A percentile compares a stretch with the other conserved stretches of the same genome.
Conservation (phyloP, 2,113 vertebrate genomes). For the Ovibos moschatus region DNA sequence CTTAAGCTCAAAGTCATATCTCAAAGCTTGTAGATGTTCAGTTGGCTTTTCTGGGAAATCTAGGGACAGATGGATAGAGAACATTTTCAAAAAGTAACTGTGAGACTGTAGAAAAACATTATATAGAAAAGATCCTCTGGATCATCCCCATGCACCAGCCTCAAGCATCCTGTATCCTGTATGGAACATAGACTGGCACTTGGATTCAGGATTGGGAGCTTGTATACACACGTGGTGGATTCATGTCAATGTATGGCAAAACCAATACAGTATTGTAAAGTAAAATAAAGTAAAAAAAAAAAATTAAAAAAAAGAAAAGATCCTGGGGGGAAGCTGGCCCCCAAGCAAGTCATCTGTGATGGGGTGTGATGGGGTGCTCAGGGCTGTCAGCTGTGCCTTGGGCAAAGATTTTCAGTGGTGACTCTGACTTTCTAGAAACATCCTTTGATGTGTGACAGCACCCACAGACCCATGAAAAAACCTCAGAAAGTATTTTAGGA, state of each 20-base stretch:
- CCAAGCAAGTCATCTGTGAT: neutral
- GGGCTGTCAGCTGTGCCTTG: neutral
- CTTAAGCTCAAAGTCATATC: neutral
- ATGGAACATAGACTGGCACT: no score
- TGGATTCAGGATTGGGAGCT: no score
- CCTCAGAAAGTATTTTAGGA: constrained; percentile 5
- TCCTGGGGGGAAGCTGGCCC: neutral
- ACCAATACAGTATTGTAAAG: no score
- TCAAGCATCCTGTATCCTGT: no score
- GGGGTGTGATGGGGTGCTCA: neutral
- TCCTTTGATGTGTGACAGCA: neutral
- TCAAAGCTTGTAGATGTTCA: neutral
- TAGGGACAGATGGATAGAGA: neutral
- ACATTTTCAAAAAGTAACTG: neutral
- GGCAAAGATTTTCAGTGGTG: neutral
- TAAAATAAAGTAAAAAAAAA: no score
- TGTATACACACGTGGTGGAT: no score
- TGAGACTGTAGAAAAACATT: neutral
- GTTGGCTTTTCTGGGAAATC: neutral
- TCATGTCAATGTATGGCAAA: no score
- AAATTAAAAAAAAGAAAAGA: neutral
- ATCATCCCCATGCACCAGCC: no score
- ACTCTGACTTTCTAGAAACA: neutral
- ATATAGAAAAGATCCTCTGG: neutral
- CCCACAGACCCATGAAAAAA: neutral